Base-by-base conservation (phyloP, 2,888 invertebrate species). In the Gandaritis pyraliata region DNA sequence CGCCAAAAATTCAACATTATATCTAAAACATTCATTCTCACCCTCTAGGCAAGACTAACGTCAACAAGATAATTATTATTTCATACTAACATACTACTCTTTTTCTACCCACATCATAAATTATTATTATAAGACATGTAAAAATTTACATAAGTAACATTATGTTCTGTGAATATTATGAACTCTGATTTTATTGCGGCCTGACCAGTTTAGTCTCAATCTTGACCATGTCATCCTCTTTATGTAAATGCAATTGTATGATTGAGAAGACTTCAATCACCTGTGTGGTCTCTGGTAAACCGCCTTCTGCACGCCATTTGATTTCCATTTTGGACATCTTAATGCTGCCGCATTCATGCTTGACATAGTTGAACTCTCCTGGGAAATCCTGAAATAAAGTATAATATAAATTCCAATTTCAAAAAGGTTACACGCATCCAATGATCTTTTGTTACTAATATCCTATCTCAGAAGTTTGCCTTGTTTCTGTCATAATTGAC, bases 241-340 rank as follows among this genome's bases (percentile, higher is more conserved):
- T 87, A 60, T 82, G 74, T 75, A 92, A 79, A 74, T 87, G 85
- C 49, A 92, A 83, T 68, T 82, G 69, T 52, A 92, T 66, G 68
- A 85, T 79, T 10, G 91, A 88, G 71, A 92, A 92, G 38, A 91
- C 86, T 72, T 89, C 82, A 60, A 92, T 85, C 49, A 83, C 74
- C 77, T 92, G 91, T 61, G 75, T 79, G 0, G 80, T 69, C 66
- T 75, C 66, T 12, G 86, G 85, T 11, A 73, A 66, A 48, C 70
- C 66, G 15, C 81, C 76, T 7, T 72, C 74, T 38, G 78, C 78
- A 23, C 74, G 72, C 92, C 92, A 92, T 36, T 71, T 76, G 18
- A 92, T 68, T 69, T 88, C 83, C 89, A 92, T 90, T 77, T 87
- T 90, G 1, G 90, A 84, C 33, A 91, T 77, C 68, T 80, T 87